Conservation (phyloP, 2,888 invertebrate species). For the Callimorpha dominula region DNA sequence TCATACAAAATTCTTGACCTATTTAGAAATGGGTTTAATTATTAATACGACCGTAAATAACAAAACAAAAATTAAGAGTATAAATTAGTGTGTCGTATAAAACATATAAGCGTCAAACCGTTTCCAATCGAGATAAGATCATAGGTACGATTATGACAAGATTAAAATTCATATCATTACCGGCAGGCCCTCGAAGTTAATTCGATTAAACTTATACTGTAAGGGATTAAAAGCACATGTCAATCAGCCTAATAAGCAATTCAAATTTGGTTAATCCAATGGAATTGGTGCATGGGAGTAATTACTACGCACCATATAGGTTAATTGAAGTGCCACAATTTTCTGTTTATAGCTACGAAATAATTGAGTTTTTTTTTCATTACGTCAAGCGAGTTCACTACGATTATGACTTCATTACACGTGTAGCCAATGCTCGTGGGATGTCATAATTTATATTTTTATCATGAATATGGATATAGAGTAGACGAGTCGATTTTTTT, state of each 20-base stretch:
- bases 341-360: conserved; percentile 45
- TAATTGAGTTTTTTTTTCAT: conserved; percentile 48
- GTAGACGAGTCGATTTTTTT: not conserved
- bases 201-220: conserved; percentile 71
- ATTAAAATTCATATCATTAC: conserved; percentile 58
- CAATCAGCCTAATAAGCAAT: conserved; percentile 83
- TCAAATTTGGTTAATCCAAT: conserved; percentile 81
- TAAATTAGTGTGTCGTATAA: conserved; percentile 64
- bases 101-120: conserved; percentile 63
- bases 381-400: conserved; percentile 36
- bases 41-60: conserved; percentile 23
- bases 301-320: conserved; percentile 60
- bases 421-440: conserved; percentile 11
- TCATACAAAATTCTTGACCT: not conserved
- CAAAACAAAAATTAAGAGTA: conserved; percentile 46
- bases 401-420: conserved; percentile 51
- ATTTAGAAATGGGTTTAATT: not conserved
- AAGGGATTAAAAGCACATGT: conserved; percentile 74
- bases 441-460: conserved; percentile 8
- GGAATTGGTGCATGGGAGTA: conserved; percentile 66
- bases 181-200: conserved; percentile 48
- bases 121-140: conserved; percentile 68
- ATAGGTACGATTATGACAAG: conserved; percentile 59
- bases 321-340: conserved; percentile 56
- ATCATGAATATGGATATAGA: not conserved